Conservation (phyloP, 2,888 invertebrate species). For the Urechis unicinctus region DNA sequence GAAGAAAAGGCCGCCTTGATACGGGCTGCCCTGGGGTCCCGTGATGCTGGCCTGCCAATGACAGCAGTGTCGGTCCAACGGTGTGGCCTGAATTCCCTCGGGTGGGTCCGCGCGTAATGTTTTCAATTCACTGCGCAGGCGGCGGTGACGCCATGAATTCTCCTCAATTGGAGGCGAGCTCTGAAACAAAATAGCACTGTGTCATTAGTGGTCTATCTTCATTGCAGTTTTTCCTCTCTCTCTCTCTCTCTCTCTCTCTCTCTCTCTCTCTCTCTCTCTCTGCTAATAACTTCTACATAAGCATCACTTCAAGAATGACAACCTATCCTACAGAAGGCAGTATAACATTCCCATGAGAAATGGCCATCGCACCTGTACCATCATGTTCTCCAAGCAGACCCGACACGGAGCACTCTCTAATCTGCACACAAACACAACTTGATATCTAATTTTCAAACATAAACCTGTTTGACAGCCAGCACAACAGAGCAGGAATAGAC, state of each 20-base stretch:
- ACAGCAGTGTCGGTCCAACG: conserved; percentile 71
- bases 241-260: background rate
- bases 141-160: conserved; percentile 74
- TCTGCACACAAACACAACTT: conserved; percentile 51
- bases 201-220: background rate
- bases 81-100: conserved; percentile 76
- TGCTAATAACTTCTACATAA: too few relatives aligned
- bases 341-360: too few relatives aligned
- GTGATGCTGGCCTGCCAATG: conserved; percentile 93
- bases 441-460: background rate
- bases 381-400: conserved; percentile 80
- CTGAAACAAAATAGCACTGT: conserved; percentile 9
- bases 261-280: too few relatives aligned
- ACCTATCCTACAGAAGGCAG: too few relatives aligned
- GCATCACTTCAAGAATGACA: too few relatives aligned
- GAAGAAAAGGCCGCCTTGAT: conserved; percentile 88
- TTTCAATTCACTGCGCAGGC: conserved; percentile 70
- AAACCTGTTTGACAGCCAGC: too few relatives aligned
- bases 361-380: conserved; percentile 53
- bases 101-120: conserved; percentile 63
- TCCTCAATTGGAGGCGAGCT: conserved; percentile 57
- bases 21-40: conserved; percentile 86
- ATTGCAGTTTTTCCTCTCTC: background rate
- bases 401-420: conserved; percentile 79
- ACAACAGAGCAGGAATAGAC: too few relatives aligned